Evolutionary conservation across 2,797 vertebrate species (phyloP).

Genomic region (Danio aesculapii): DNA sequence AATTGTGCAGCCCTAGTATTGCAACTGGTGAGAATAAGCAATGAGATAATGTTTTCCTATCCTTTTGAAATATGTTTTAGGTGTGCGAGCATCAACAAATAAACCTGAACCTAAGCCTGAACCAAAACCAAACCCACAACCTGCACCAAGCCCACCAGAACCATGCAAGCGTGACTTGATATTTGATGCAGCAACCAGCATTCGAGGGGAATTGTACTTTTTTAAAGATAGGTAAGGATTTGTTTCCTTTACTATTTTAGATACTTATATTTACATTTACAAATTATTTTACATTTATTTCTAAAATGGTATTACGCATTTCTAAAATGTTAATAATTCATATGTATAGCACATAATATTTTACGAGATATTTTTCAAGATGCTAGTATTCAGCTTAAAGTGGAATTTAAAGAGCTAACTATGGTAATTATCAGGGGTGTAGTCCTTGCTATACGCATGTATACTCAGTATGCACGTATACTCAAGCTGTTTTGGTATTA

Average conservation of each 20-base stretch:
- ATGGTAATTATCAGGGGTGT: too few species aligned
- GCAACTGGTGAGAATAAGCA: neutral
- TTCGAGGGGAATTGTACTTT: constrained; percentile 62
- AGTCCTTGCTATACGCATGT: too few species aligned
- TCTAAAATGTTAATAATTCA: too few species aligned
- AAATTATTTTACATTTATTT: too few species aligned
- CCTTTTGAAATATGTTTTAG: constrained; percentile 55
- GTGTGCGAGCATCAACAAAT: constrained; percentile 62
- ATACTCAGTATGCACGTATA: too few species aligned
- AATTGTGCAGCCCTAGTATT: neutral
- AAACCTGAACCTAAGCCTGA: constrained; percentile 55
- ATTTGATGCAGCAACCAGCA: constrained; percentile 65
- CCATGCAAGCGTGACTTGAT: constrained; percentile 54
- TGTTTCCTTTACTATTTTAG: neutral
- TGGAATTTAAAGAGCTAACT: too few species aligned
- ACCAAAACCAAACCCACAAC: constrained; percentile 61
- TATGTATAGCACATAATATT: too few species aligned
- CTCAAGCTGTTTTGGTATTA: too few species aligned
- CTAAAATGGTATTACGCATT: too few species aligned
- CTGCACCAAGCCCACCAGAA: constrained; percentile 56
- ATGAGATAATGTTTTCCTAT: neutral
- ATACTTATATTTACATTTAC: too few species aligned
- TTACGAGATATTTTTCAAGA: too few species aligned
- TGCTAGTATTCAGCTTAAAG: too few species aligned
- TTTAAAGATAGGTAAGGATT: constrained; percentile 62